phyloP scores from a whole-genome alignment of 1,140 invertebrate species.

The Octopus sinensis region DNA sequence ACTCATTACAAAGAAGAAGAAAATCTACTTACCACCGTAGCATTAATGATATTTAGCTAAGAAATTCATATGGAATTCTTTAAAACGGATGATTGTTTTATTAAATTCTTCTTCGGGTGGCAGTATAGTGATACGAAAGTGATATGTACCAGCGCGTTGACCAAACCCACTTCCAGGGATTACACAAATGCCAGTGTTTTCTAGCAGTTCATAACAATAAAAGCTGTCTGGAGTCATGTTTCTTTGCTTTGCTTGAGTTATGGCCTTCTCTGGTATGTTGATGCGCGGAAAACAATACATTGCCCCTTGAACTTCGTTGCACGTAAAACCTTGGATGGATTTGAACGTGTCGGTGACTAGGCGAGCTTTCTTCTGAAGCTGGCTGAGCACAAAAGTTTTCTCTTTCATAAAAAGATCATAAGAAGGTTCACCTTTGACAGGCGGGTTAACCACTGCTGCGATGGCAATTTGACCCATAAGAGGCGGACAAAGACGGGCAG shows the following conservation, averaged over 20 bases:
- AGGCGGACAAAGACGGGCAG: constrained; percentile 89
- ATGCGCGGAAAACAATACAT: constrained; percentile 91
- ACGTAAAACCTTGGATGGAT: constrained; percentile 81
- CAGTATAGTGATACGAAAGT: constrained; percentile 73
- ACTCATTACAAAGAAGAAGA: no score
- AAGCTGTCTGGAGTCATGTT: constrained; percentile 78
- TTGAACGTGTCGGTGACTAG: constrained; percentile 90
- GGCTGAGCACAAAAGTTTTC: constrained; percentile 73
- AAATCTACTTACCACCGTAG: no score
- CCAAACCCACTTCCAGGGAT: constrained; percentile 94
- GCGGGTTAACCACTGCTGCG: constrained; percentile 76
- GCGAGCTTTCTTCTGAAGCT: constrained; percentile 73
- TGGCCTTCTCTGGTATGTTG: constrained; percentile 56
- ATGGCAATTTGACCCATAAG: constrained; percentile 81
- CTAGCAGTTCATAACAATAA: constrained; percentile 90
- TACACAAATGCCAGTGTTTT: constrained; percentile 82
- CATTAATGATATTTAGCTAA: constrained; percentile 69
- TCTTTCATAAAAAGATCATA: constrained; percentile 64
- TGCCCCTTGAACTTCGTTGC: constrained; percentile 85
- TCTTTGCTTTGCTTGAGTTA: constrained; percentile 56
- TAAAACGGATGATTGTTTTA: constrained; percentile 76
- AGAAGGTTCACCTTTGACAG: constrained; percentile 76
- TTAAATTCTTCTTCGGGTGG: constrained; percentile 82
- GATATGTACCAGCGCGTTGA: constrained; percentile 71
- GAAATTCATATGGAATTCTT: constrained; percentile 83